phyloP scores from a whole-genome alignment of 2,888 invertebrate species.

The Erpobdella octoculata region DNA sequence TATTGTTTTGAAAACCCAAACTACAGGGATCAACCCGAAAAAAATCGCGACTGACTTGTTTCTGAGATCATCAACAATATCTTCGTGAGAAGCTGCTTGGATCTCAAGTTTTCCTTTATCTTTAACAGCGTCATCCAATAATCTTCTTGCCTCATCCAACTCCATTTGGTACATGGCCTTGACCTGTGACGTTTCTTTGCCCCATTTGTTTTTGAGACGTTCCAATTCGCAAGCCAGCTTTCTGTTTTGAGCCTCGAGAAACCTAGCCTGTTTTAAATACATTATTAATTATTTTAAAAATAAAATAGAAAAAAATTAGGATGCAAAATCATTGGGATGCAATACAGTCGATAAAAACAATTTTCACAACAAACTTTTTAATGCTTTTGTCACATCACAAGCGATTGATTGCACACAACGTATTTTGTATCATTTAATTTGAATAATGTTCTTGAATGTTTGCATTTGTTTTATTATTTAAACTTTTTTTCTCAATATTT shows the following conservation, averaged over 20 bases:
- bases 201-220: constrained; percentile 42
- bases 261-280: constrained; percentile 39
- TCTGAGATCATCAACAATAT: constrained; percentile 50
- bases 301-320: too few species aligned
- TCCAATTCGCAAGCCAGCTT: constrained; percentile 50
- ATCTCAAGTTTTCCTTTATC: constrained; percentile 55
- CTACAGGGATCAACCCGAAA: too few species aligned
- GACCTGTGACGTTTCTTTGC: constrained; percentile 42
- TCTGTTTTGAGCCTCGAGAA: constrained; percentile 53
- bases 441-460: too few species aligned
- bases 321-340: too few species aligned
- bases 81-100: constrained; percentile 51
- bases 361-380: not conserved
- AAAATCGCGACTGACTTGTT: constrained; percentile 40
- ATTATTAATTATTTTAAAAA: not conserved
- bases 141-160: constrained; percentile 53
- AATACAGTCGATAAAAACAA: too few species aligned
- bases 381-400: too few species aligned
- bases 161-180: constrained; percentile 54
- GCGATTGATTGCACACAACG: too few species aligned
- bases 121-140: constrained; percentile 54
- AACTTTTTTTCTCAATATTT: too few species aligned
- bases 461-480: too few species aligned
- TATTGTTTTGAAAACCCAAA: too few species aligned
- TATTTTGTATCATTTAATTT: too few species aligned